Conservation (phyloP, 1,140 invertebrate genomes). For the Drosophila pruinosa region DNA sequence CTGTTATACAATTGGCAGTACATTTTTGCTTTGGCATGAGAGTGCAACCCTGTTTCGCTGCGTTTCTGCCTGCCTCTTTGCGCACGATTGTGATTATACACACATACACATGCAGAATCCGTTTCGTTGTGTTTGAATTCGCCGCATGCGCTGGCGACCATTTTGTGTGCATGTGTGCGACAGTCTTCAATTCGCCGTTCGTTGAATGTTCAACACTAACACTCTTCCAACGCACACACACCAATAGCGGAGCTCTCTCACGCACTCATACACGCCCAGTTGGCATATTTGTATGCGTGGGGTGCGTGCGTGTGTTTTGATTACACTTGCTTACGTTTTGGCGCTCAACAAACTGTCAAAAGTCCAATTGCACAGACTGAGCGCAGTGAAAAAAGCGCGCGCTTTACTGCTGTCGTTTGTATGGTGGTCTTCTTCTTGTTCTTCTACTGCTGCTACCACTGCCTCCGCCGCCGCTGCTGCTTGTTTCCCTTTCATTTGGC, state of each 20-base stretch:
- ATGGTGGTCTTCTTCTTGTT: conserved; percentile 22
- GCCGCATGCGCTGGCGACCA: conserved; percentile 41
- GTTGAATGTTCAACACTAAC: conserved; percentile 47
- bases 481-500: conserved; percentile 39
- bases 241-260: conserved; percentile 29
- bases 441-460: conserved; percentile 9
- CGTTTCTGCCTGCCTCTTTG: conserved; percentile 40
- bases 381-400: conserved; percentile 64
- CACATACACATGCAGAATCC: conserved; percentile 7
- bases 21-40: conserved; percentile 39
- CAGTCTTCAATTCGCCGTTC: conserved; percentile 44
- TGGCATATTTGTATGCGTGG: conserved; percentile 62
- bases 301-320: conserved; percentile 77
- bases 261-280: conserved; percentile 41
- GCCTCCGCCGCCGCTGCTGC: conserved; percentile 9
- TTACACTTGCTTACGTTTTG: conserved; percentile 76
- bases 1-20: conserved; percentile 50
- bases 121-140: conserved; percentile 50
- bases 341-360: conserved; percentile 61
- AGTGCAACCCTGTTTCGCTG: conserved; percentile 53
- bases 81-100: conserved; percentile 37
- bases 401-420: conserved; percentile 42
- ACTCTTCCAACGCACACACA: conserved; percentile 30
- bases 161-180: conserved; percentile 50
- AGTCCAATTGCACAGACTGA: conserved; percentile 66